Base-by-base conservation (phyloP, 1,140 invertebrate genomes). In the Bradysia coprophila region DNA sequence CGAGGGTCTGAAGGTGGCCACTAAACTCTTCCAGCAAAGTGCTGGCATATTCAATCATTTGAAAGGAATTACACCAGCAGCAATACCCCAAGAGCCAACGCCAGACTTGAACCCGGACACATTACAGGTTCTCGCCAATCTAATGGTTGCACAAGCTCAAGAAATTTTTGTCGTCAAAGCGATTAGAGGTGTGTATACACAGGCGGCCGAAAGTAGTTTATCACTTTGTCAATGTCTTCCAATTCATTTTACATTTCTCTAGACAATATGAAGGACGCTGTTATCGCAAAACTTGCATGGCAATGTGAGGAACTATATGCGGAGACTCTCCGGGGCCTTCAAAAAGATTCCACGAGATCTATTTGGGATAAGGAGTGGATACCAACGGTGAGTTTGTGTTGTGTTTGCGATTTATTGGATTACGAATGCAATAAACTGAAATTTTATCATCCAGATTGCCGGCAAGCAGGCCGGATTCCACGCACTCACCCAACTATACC, bases 121-220 rank as follows among this genome's bases (percentile, higher is more conserved):
- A 3, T 67, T 98, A 8, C 68, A 71, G 42, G 85, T 90, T 23
- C 65, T 98, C 9, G 73, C 81, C 21, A 66, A 78, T 11, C 63
- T 98, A 37, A 97, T 98, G 92, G 62, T 98, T 1, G 93, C 95
- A 6, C 94, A 98, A 63, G 94, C 90, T 1, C 94, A 98, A 66
- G 95, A 99, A 67, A 81, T 92, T 44, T 90, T 98, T 57, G 90
- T 91, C 38, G 73, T 82, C 43, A 98, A 99, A 67, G 91, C 91
- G 21, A 82, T 90, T 41, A 75, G 82, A 58, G 90, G 86, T 89
- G 60, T 56, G 52, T 53, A n/a, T n/a, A n/a, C n/a, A n/a, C n/a
- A 34, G n/a, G n/a, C n/a, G n/a, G n/a, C n/a, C n/a, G n/a, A 44
- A 43, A 49, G 10, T 21, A 36, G 15, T 18, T 20, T 21, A 5